phyloP scores from a whole-genome alignment of 2,797 vertebrate genomes.

The Acipenser transmontanus region DNA sequence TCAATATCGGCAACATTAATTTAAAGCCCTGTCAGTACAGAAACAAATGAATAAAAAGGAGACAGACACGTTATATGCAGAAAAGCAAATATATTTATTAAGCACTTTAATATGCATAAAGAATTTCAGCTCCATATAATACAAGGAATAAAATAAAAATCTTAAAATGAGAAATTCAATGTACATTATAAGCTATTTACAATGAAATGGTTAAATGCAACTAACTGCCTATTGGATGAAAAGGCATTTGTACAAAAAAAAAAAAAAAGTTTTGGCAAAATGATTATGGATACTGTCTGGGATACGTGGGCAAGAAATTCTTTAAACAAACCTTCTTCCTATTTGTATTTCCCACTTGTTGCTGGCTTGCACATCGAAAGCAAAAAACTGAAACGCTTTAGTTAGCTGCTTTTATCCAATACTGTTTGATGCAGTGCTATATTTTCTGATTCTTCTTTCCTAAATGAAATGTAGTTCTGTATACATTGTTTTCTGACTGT shows the following conservation, averaged over 20 bases:
- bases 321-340: slow-evolving; percentile 21
- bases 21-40: background rate
- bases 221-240: slow-evolving; percentile 52
- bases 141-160: slow-evolving; percentile 91
- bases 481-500: slow-evolving; percentile 14
- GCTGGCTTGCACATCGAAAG: slow-evolving; percentile 12
- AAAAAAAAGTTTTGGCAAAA: slow-evolving; percentile 49
- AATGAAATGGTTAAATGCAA: slow-evolving; percentile 57
- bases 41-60: slow-evolving; percentile 11
- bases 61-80: slow-evolving; percentile 56
- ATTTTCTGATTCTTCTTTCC: slow-evolving; percentile 2
- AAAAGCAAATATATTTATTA: slow-evolving; percentile 99
- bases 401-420: slow-evolving; percentile 7
- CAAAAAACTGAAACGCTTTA: slow-evolving; percentile 9
- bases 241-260: slow-evolving; percentile 61
- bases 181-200: slow-evolving; percentile 96
- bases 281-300: slow-evolving; percentile 49
- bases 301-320: slow-evolving; percentile 37
- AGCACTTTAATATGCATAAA: slow-evolving; percentile 98
- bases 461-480: slow-evolving; percentile 13
- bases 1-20: too few species aligned
- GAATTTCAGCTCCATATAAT: slow-evolving; percentile 87
- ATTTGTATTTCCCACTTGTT: slow-evolving; percentile 14
- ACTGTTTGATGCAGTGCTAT: slow-evolving; percentile 13
- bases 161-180: slow-evolving; percentile 88